Percentiles rank a stretch among this genome's conserved stretches.
These are phyloP conservation scores for Canis aureus DNA, from an alignment of 2,113 vertebrate genomes.

Conservation along the genomic window DNA sequence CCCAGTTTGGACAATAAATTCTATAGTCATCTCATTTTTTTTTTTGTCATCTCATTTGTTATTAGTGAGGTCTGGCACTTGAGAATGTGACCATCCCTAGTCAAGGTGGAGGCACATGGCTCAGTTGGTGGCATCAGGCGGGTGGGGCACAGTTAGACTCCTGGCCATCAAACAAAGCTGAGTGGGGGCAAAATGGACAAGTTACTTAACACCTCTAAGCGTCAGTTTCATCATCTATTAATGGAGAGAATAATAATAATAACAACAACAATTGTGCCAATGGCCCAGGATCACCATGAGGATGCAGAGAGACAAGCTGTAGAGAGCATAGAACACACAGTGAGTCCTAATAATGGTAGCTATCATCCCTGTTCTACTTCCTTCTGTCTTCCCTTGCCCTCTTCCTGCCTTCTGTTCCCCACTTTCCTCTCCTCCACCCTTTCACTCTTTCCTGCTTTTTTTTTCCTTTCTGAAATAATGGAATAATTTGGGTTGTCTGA, in stretches of 20 bases:
- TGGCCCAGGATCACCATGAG: background rate
- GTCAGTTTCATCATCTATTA: background rate
- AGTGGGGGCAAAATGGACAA: background rate
- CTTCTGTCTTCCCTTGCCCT: background rate
- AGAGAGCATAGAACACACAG: accelerated
- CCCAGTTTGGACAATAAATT: background rate
- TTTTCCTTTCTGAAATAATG: background rate
- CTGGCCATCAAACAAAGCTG: background rate
- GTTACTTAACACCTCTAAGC: background rate
- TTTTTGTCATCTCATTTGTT: background rate
- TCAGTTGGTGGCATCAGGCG: background rate
- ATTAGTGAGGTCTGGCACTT: background rate
- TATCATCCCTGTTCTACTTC: background rate
- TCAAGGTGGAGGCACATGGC: background rate
- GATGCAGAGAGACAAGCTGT: background rate
- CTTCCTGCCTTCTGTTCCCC: background rate
- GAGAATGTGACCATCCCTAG: background rate
- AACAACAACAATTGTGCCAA: background rate
- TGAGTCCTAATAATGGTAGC: background rate
- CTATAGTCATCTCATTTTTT: background rate
- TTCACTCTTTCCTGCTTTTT: background rate
- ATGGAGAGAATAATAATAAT: background rate
- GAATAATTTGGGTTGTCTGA: background rate
- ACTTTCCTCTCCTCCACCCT: background rate
- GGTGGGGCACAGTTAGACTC: background rate